These are phyloP conservation scores for Hylaeus volcanicus DNA, from an alignment of 1,140 invertebrate species.

Conservation along the genomic window DNA sequence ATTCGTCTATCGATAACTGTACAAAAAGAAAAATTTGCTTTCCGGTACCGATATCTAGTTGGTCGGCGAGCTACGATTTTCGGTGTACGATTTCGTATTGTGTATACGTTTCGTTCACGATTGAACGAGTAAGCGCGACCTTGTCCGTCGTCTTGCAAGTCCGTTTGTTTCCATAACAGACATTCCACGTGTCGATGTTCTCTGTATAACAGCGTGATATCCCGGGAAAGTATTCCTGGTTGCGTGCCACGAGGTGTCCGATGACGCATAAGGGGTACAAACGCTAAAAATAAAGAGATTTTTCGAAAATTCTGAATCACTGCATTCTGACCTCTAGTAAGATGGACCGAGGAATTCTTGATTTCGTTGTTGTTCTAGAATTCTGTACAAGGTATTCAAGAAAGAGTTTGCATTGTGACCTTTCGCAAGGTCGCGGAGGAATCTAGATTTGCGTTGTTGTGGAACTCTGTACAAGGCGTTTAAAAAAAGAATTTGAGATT, in stretches of 20 bases:
- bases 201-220: slow-evolving; percentile 12
- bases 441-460: too few species aligned
- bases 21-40: too few species aligned
- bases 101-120: neutral
- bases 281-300: neutral
- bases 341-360: neutral
- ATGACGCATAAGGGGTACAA: slow-evolving; percentile 1
- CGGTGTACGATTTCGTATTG: neutral
- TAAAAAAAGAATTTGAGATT: too few species aligned
- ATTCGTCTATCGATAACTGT: neutral
- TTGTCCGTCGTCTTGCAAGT: neutral
- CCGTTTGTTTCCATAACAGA: slow-evolving; percentile 21
- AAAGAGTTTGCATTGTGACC: neutral
- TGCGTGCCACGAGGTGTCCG: neutral
- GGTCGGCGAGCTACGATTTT: neutral
- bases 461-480: too few species aligned
- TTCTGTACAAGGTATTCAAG: neutral
- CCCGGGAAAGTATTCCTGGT: neutral
- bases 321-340: neutral
- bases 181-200: slow-evolving; percentile 2
- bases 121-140: slow-evolving; percentile 7
- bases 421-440: too few species aligned
- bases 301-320: neutral
- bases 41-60: neutral
- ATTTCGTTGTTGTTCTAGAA: neutral